Conservation (phyloP, 2,113 vertebrate species). For the Notechis scutatus region DNA sequence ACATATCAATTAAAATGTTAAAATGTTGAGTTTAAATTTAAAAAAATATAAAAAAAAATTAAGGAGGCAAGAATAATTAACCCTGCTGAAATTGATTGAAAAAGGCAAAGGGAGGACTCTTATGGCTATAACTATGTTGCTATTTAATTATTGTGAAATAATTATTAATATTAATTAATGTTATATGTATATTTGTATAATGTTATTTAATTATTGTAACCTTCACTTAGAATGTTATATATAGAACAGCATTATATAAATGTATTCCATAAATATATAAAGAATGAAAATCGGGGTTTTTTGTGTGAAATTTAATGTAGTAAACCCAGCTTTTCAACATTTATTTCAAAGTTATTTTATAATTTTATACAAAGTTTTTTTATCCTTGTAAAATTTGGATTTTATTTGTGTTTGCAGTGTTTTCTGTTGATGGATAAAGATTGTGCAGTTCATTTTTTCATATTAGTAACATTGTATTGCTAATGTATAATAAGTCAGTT, state of each 20-base stretch:
- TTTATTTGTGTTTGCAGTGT: constrained; percentile 20
- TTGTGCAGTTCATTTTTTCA: neutral
- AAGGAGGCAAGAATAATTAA: neutral
- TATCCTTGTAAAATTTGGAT: constrained; percentile 5
- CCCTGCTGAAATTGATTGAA: neutral
- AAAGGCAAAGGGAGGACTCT: neutral
- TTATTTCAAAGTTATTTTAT: constrained; percentile 10
- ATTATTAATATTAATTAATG: neutral
- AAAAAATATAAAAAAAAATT: too few relatives aligned
- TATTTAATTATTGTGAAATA: neutral
- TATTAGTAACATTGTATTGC: neutral
- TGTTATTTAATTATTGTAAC: neutral
- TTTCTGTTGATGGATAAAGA: neutral
- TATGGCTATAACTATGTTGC: neutral
- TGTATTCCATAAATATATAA: neutral
- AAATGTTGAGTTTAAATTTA: too few relatives aligned
- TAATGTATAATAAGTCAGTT: neutral
- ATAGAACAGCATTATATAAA: neutral
- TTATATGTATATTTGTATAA: neutral
- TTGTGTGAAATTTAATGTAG: neutral
- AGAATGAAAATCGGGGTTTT: neutral
- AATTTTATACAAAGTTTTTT: neutral
- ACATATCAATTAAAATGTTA: too few relatives aligned
- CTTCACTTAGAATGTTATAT: neutral
- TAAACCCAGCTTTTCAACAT: constrained; percentile 19